Evolutionary conservation across 2,888 invertebrate species (phyloP), one percentile per base, ranked within the genome.

Genomic region (Drosophila quinaria): DNA sequence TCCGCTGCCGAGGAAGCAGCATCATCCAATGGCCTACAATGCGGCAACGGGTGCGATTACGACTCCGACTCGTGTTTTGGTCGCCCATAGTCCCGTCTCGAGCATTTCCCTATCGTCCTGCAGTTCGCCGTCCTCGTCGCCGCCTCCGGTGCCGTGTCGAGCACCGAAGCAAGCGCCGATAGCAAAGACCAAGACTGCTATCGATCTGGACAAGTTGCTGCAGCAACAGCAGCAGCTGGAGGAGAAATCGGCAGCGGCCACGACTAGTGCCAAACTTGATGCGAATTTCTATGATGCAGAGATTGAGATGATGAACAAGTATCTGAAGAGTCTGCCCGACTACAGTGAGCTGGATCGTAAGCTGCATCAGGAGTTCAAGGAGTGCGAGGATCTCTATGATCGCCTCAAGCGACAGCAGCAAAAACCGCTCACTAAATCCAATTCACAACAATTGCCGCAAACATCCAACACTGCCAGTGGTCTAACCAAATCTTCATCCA

Each of bases 291-390:
- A 93, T 65, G 91, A 91, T 78, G 92, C 92, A 4, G 93, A 93
- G 68, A 93, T 93, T 42, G 93, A 93, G 79, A 93, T 93, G 90
- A 93, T 93, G 93, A 93, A 92, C 73, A 92, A 92, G 74, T 93
- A 93, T 85, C 84, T 93, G n/a, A 92, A 92, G 78, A 93, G 93
- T 78, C 65, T 93, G 62, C 93, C 93, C 52, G 93, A 93, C 70
- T 93, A 93, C 62, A 92, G 90, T 50, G 93, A 93, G 63, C 66
- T 93, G 52, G 92, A 93, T 74, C 90, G 92, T 29, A 92, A 93
- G 73, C 78, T 93, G 66, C 92, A 92, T 74, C 88, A 92, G 67
- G 93, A 93, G 85, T 93, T 92, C 68, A 90, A 92, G 73, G 93
- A 93, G 71, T 93, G 93, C 68, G 93, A 93, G 66, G 93, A 91